These are phyloP conservation scores for Paragorgia papillata DNA, from an alignment of 92 coral and sea anemone species.

Conservation along the genomic window DNA sequence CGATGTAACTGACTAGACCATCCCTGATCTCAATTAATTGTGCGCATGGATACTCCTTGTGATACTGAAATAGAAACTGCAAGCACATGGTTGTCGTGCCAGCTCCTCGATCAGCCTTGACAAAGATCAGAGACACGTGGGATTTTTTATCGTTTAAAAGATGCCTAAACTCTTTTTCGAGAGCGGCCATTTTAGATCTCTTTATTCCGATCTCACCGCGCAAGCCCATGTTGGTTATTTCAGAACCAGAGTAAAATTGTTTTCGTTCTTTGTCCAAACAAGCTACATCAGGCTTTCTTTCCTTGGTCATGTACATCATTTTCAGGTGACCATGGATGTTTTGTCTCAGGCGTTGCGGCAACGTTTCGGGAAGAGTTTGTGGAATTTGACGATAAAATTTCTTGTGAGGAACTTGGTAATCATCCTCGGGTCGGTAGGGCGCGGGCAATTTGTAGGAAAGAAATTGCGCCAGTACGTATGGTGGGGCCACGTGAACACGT, in stretches of 20 bases:
- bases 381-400: slow-evolving; percentile 9
- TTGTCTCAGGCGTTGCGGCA: slow-evolving; percentile 70
- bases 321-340: slow-evolving; percentile 65
- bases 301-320: slow-evolving; percentile 56
- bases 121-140: slow-evolving; percentile 56
- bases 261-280: slow-evolving; percentile 42
- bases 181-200: slow-evolving; percentile 54
- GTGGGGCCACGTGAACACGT: slow-evolving; percentile 61
- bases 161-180: slow-evolving; percentile 54
- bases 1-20: slow-evolving; percentile 61
- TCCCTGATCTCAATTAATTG: slow-evolving; percentile 64
- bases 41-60: slow-evolving; percentile 65
- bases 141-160: slow-evolving; percentile 59
- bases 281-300: slow-evolving; percentile 26
- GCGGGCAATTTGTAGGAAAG: slow-evolving; percentile 58
- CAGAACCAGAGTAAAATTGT: slow-evolving; percentile 64
- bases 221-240: slow-evolving; percentile 55
- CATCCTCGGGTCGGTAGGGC: slow-evolving; percentile 71
- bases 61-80: slow-evolving; percentile 68
- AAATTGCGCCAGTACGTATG: slow-evolving; percentile 59
- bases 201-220: slow-evolving; percentile 58
- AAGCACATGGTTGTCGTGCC: slow-evolving; percentile 76
- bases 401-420: slow-evolving; percentile 65
- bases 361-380: slow-evolving; percentile 56
- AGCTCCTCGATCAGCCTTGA: slow-evolving; percentile 80